Evolutionary conservation across 2,797 vertebrate genomes (phyloP).

Genomic region (Eospalax fontanierii): DNA sequence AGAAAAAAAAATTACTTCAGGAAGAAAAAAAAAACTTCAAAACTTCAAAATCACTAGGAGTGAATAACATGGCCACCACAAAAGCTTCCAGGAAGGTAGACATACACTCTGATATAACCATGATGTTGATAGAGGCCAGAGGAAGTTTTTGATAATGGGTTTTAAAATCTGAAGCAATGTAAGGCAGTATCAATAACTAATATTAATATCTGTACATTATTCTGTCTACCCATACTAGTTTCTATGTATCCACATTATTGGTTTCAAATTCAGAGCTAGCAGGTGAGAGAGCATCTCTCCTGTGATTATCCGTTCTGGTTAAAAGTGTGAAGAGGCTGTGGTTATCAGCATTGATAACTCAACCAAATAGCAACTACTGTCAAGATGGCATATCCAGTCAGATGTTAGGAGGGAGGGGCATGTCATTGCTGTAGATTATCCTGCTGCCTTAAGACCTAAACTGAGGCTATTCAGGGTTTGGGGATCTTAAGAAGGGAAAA

Average conservation of each 20-base stretch:
- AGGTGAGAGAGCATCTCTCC: neutral
- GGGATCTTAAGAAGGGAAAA: neutral
- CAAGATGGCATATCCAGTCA: neutral
- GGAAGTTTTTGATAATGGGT: neutral
- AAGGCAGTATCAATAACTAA: neutral
- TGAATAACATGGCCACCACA: neutral
- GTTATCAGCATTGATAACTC: constrained; percentile 19
- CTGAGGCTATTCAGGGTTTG: neutral
- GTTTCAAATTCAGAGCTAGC: neutral
- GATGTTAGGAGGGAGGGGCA: neutral
- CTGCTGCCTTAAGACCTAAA: neutral
- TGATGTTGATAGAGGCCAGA: too few relatives aligned
- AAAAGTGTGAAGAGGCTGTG: neutral
- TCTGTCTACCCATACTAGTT: neutral
- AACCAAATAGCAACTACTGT: constrained; percentile 1
- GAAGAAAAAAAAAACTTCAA: neutral
- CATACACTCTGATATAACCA: neutral
- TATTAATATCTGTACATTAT: neutral
- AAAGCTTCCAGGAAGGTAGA: neutral
- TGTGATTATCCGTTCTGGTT: neutral
- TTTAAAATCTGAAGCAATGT: neutral
- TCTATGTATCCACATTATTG: neutral
- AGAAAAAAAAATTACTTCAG: too few relatives aligned
- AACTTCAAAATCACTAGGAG: neutral
- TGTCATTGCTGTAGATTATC: constrained; percentile 12